A percentile compares a stretch with the other conserved stretches of the same genome.
These are phyloP conservation scores for Pyrgus malvae DNA, from an alignment of 2,888 invertebrate species.

Conservation along the genomic window DNA sequence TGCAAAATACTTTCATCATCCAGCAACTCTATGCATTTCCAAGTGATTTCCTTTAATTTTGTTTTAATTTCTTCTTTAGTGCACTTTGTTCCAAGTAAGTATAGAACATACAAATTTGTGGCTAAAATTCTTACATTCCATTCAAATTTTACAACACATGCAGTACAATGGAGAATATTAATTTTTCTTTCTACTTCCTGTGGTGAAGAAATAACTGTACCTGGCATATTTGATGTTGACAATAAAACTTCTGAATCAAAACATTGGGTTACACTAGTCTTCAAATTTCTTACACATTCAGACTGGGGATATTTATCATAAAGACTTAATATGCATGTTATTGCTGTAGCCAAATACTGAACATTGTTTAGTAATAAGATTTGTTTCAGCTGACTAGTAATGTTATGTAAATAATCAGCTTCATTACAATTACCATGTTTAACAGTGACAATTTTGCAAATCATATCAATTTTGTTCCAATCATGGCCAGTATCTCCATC, in stretches of 20 bases:
- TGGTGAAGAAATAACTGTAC: constrained; percentile 59
- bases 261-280: constrained; percentile 49
- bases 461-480: constrained; percentile 86
- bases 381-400: constrained; percentile 75
- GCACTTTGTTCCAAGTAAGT: constrained; percentile 61
- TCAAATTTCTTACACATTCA: constrained; percentile 52
- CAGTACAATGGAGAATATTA: constrained; percentile 60
- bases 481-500: constrained; percentile 79
- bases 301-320: constrained; percentile 71
- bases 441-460: constrained; percentile 84
- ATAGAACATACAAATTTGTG: constrained; percentile 67
- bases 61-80: constrained; percentile 52
- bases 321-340: constrained; percentile 79
- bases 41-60: constrained; percentile 60
- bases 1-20: constrained; percentile 41
- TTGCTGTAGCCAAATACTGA: constrained; percentile 74
- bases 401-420: constrained; percentile 77
- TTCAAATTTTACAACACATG: constrained; percentile 49
- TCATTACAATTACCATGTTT: constrained; percentile 70
- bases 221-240: constrained; percentile 47
- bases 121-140: constrained; percentile 58
- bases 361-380: constrained; percentile 68
- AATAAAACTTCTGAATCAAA: constrained; percentile 50
- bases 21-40: constrained; percentile 56
- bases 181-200: constrained; percentile 64